Conservation (phyloP, 2,888 invertebrate species). For the Cantharis nigra region DNA sequence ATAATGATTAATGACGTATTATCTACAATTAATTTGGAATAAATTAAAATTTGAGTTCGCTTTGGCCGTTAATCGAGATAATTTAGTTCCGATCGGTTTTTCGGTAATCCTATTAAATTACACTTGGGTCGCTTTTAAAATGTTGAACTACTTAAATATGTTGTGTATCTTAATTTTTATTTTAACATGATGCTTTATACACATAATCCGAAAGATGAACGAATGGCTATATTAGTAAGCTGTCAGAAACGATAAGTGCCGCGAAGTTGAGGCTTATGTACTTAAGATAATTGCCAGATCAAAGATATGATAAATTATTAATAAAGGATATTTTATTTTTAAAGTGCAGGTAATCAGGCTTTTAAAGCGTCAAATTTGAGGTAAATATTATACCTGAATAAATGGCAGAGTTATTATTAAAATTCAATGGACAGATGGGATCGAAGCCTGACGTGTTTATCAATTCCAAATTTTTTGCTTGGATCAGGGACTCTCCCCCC, state of each 20-base stretch:
- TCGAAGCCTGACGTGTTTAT: not conserved
- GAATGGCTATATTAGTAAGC: conserved; percentile 3
- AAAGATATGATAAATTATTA: conserved; percentile 39
- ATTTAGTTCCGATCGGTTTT: not conserved
- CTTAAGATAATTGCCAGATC: conserved; percentile 48
- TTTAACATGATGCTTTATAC: not conserved
- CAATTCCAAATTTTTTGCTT: not conserved
- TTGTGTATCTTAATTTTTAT: not conserved
- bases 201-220: conserved; percentile 16
- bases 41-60: not conserved
- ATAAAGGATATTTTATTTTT: conserved; percentile 41
- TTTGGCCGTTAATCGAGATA: too few species aligned
- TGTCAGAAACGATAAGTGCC: conserved; percentile 27
- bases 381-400: conserved; percentile 18
- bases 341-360: conserved; percentile 37
- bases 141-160: not conserved
- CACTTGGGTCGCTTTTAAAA: not conserved
- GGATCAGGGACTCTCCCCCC: not conserved
- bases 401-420: conserved; percentile 5
- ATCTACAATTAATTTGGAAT: not conserved
- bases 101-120: not conserved
- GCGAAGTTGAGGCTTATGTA: conserved; percentile 39
- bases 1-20: not conserved
- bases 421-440: not conserved
- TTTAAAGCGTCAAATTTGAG: conserved; percentile 29